These are phyloP conservation scores for Theonella swinhoei DNA, from an alignment of 37 sponge, comb jelly and placozoan genomes.

Conservation along the genomic window DNA sequence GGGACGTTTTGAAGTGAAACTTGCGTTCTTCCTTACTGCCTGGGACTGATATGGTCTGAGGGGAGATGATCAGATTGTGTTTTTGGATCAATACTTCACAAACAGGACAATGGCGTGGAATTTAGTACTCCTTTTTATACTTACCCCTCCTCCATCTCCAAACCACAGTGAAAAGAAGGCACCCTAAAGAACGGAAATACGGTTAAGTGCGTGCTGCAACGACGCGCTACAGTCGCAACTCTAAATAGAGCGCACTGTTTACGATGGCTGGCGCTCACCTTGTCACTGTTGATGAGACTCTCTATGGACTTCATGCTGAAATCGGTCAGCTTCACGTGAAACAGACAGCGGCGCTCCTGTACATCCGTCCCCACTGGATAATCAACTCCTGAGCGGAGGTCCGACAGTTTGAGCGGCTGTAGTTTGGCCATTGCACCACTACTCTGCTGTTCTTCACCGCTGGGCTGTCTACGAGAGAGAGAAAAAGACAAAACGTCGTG, in stretches of 20 bases:
- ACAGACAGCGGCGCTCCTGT: slow-evolving; percentile 35
- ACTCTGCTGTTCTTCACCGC: too few relatives aligned
- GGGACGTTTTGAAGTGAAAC: slow-evolving; percentile 50
- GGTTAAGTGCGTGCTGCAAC: background rate
- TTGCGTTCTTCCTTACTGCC: background rate
- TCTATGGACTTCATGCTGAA: slow-evolving; percentile 68
- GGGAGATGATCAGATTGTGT: too few relatives aligned
- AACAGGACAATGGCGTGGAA: too few relatives aligned
- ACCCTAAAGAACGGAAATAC: slow-evolving; percentile 10
- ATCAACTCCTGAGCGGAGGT: slow-evolving; percentile 16
- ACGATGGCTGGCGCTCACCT: slow-evolving; percentile 26
- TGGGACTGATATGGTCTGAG: slow-evolving; percentile 51
- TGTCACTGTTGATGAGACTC: slow-evolving; percentile 47
- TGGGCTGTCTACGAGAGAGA: too few relatives aligned
- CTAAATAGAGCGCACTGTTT: background rate
- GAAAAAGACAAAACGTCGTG: too few relatives aligned
- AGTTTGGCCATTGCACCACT: slow-evolving; percentile 19
- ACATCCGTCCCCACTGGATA: slow-evolving; percentile 26
- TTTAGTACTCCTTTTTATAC: too few relatives aligned
- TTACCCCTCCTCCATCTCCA: slow-evolving; percentile 66
- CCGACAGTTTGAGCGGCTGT: slow-evolving; percentile 41
- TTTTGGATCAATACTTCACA: too few relatives aligned
- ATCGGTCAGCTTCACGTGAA: slow-evolving; percentile 81
- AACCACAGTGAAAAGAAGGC: slow-evolving; percentile 66
- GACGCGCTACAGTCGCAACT: background rate